phyloP scores from a whole-genome alignment of 2,797 vertebrate genomes.

The Todus mexicanus region DNA sequence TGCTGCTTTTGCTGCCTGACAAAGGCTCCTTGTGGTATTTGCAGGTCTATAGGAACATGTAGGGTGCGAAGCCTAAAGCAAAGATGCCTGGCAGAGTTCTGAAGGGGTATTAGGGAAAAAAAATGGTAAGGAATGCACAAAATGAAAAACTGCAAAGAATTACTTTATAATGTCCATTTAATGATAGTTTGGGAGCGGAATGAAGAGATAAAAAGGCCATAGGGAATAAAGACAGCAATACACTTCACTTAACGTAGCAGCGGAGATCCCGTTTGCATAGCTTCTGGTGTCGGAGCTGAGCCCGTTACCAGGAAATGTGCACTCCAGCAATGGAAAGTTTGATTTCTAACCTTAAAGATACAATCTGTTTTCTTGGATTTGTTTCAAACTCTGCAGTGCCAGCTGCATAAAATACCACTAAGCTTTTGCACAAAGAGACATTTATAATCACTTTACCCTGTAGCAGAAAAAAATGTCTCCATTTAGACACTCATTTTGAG shows the following conservation, averaged over 20 bases:
- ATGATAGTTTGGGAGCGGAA: neutral
- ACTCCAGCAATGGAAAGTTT: slow-evolving; percentile 21
- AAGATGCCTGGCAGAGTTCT: neutral
- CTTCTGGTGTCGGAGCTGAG: neutral
- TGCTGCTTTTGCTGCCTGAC: neutral
- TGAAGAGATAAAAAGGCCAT: slow-evolving; percentile 1
- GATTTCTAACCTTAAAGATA: slow-evolving; percentile 60
- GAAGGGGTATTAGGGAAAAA: neutral
- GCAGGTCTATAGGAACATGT: neutral
- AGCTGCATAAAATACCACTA: slow-evolving; percentile 54
- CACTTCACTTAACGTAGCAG: neutral
- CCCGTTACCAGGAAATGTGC: neutral
- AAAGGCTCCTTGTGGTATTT: neutral
- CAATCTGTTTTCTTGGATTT: slow-evolving; percentile 63
- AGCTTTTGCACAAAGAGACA: slow-evolving; percentile 49
- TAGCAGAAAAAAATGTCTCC: slow-evolving; percentile 40
- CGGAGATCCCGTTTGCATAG: neutral
- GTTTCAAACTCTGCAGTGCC: slow-evolving; percentile 52
- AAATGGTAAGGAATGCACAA: neutral
- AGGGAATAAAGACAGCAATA: neutral
- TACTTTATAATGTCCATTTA: slow-evolving; percentile 18
- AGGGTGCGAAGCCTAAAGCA: neutral
- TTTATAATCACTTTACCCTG: slow-evolving; percentile 48
- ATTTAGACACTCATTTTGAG: slow-evolving; percentile 51
- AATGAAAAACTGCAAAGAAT: neutral